phyloP scores from a whole-genome alignment of 2,113 vertebrate genomes.

The Stigmatopora argus region DNA sequence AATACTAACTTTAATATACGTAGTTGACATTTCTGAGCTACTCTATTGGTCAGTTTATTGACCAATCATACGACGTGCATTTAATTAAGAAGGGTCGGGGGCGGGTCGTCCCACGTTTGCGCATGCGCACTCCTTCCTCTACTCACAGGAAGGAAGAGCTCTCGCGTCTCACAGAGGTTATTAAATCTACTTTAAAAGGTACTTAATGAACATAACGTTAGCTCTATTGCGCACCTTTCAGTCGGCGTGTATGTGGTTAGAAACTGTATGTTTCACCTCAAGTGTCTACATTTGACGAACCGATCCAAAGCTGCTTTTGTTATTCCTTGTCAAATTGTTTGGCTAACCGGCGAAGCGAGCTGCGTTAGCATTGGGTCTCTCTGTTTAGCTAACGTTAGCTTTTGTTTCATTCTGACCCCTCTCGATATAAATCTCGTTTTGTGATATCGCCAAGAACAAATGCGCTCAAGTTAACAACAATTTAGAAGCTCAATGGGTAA shows the following conservation, averaged over 20 bases:
- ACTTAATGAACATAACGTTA: conserved; percentile 1
- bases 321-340: conserved; percentile 27
- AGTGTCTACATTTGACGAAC: not conserved
- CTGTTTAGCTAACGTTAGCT: conserved; percentile 43
- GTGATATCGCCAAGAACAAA: not conserved
- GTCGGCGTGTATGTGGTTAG: not conserved
- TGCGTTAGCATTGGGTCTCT: conserved; percentile 20
- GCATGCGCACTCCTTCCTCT: conserved; percentile 28
- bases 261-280: not conserved
- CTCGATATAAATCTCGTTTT: not conserved
- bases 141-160: conserved; percentile 38
- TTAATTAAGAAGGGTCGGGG: not conserved
- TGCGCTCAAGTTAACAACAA: not conserved
- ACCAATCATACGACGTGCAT: conserved; percentile 29
- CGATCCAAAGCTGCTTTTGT: accelerated
- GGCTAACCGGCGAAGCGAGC: conserved; percentile 60
- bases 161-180: conserved; percentile 33
- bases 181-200: conserved; percentile 51
- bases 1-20: not conserved
- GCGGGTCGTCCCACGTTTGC: not conserved
- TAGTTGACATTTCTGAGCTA: not conserved
- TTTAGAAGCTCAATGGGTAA: not conserved
- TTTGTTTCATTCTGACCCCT: conserved; percentile 32
- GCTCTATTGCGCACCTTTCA: not conserved
- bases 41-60: conserved; percentile 3